phyloP scores from a whole-genome alignment of 2,888 invertebrate species.

The Tuta absoluta region DNA sequence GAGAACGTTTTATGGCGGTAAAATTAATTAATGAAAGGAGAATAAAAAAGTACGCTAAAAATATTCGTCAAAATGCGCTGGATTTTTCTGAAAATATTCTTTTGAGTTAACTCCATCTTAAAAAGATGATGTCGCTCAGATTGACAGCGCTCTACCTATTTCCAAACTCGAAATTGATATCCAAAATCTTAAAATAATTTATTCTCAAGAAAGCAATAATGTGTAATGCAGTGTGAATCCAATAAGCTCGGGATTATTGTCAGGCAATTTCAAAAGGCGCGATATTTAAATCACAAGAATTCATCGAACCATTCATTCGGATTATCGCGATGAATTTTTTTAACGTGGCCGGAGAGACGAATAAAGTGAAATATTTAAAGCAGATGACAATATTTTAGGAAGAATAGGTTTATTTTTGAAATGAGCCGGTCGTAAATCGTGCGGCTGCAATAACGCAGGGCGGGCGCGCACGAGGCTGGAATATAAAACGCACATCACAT shows the following conservation, averaged over 20 bases:
- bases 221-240: slow-evolving; percentile 20
- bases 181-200: slow-evolving; percentile 1
- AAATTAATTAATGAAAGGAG: not conserved
- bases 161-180: slow-evolving; percentile 6
- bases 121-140: not conserved
- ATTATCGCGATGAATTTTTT: slow-evolving; percentile 56
- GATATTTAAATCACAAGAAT: slow-evolving; percentile 55
- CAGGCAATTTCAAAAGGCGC: slow-evolving; percentile 26
- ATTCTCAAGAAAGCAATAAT: slow-evolving; percentile 13
- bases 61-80: not conserved
- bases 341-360: slow-evolving; percentile 69
- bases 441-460: slow-evolving; percentile 71
- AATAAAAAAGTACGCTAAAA: not conserved
- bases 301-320: slow-evolving; percentile 57
- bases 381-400: slow-evolving; percentile 79
- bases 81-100: not conserved
- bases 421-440: slow-evolving; percentile 72
- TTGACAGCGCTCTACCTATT: not conserved
- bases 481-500: slow-evolving; percentile 67
- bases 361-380: slow-evolving; percentile 78
- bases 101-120: not conserved
- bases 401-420: slow-evolving; percentile 79
- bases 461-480: slow-evolving; percentile 61
- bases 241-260: slow-evolving; percentile 28
- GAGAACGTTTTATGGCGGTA: not conserved